Conservation (phyloP, 2,888 invertebrate species). For the Stenchaetothrips biformis region DNA sequence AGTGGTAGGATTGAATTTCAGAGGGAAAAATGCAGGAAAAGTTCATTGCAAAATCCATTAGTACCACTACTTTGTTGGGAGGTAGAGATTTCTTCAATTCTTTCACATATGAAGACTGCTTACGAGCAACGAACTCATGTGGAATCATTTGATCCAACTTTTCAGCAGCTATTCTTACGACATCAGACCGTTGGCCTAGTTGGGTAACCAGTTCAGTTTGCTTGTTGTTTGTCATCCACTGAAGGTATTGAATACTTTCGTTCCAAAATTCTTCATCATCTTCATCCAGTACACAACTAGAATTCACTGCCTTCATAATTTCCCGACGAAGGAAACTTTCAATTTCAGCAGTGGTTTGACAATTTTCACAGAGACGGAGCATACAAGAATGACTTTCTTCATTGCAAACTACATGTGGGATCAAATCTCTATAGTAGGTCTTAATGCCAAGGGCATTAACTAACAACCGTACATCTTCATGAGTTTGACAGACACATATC, state of each 20-base stretch:
- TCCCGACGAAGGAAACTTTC: neutral
- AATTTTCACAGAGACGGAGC: neutral
- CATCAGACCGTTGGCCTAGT: neutral
- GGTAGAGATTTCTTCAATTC: neutral
- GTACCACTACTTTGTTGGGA: neutral
- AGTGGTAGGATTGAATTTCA: neutral
- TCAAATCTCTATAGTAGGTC: neutral
- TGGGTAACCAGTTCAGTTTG: neutral
- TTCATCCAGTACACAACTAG: neutral
- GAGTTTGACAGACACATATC: neutral
- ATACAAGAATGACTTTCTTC: neutral
- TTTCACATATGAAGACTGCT: neutral
- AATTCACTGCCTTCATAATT: neutral
- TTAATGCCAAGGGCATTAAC: neutral
- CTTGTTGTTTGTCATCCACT: neutral
- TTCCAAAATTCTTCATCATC: neutral
- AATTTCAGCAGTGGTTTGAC: neutral
- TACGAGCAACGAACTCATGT: neutral
- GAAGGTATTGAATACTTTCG: neutral
- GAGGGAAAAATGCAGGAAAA: neutral
- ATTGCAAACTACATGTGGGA: neutral
- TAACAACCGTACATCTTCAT: neutral
- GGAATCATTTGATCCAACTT: neutral
- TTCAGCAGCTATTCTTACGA: neutral
- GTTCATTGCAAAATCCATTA: neutral